Evolutionary conservation across 23 tunicate species (phyloP), one percentile per base, ranked within the genome.

Genomic region (Halocynthia roretzi): DNA sequence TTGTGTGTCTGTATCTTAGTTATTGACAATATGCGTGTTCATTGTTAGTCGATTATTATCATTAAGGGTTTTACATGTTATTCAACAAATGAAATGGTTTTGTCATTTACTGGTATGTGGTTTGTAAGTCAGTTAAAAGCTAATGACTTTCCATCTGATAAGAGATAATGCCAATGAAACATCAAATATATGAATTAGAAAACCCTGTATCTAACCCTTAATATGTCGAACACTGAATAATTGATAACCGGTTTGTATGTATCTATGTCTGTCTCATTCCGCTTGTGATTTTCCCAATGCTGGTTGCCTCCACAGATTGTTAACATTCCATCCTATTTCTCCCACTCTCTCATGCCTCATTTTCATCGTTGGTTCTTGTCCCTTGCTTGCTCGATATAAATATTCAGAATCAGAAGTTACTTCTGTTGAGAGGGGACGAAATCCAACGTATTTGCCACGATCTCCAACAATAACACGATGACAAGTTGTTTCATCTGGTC

Each of bases 251-350:
- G 44, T 31, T 4, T 31, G 44, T 31, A 4, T 31, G 63, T 58
- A 5, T 65, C 70, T 31, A 1, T 31, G 44, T 31, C 2, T 31
- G 63, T 58, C 31, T 65, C 70, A 65, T 9, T 40, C 22, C 5
- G 70, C 70, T 20, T 20, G 70, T 10, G 70, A 65, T 65, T 65
- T 65, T 65, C 31, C 70, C 22, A 65, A 48, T 65, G 5, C 31
- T 9, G 48, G 22, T 15, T 20, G 31, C 19, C 70, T 65, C 70
- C 70, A 65, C 60, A 85, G 76, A 48, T 79, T 85, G 6, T 68
- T 52, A 15, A 85, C 90, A 48, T 87, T 87, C 93, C 93, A 87
- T 52, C 93, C 93, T 15, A 87, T 87, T 82, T 87, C 93, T 8
- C 93, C 93, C 44, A 71, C 83, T 53, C 93, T 70, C 67, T 87